phyloP scores from a whole-genome alignment of 2,113 vertebrate genomes.

The Sakesphorus luctuosus region DNA sequence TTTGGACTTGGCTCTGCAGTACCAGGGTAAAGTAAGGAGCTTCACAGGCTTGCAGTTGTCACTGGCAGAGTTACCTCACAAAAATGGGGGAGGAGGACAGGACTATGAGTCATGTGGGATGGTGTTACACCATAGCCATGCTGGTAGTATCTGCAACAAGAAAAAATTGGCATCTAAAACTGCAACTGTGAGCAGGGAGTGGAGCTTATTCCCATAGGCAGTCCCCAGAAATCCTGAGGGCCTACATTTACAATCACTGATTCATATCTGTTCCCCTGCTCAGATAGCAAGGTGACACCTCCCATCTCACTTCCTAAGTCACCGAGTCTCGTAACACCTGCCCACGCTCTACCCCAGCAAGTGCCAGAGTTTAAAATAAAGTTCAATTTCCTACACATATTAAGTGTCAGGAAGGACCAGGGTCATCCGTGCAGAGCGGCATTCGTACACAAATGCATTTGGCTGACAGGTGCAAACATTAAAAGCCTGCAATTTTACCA shows the following conservation, averaged over 20 bases:
- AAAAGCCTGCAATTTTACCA: background rate
- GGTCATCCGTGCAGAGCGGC: background rate
- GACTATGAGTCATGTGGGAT: conserved; percentile 51
- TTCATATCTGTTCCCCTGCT: background rate
- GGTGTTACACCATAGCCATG: conserved; percentile 37
- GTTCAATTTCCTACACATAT: conserved; percentile 48
- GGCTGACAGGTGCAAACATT: conserved; percentile 50
- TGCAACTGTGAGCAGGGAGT: conserved; percentile 33
- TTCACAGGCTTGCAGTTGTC: background rate
- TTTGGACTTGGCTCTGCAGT: background rate
- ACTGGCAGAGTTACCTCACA: background rate
- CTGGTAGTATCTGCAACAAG: conserved; percentile 61
- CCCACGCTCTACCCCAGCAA: conserved; percentile 20
- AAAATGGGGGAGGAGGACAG: background rate
- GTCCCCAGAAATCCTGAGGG: background rate
- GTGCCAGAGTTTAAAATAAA: conserved; percentile 42
- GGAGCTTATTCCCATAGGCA: conserved; percentile 21
- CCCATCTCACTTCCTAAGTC: conserved; percentile 1
- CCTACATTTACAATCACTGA: background rate
- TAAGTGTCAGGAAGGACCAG: conserved; percentile 56
- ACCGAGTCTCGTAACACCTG: conserved; percentile 18
- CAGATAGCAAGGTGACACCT: conserved; percentile 41
- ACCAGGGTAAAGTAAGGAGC: background rate
- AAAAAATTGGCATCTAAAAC: conserved; percentile 35
- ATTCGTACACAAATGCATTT: background rate